Conservation (phyloP, 37 sponge, comb jelly and placozoan species). For the Chondrilla cf. caribensis region DNA sequence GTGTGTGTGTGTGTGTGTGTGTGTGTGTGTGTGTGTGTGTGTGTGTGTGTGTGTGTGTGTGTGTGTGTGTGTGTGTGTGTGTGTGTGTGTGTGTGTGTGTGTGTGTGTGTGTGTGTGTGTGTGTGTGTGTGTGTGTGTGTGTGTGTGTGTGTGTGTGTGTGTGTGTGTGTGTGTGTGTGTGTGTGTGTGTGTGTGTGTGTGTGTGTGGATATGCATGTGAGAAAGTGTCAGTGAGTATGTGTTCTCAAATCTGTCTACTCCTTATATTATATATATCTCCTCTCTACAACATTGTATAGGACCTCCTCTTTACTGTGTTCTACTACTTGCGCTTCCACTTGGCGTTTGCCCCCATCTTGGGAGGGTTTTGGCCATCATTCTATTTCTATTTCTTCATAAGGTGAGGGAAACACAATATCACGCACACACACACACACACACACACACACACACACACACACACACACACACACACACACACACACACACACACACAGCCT, state of each 20-base stretch:
- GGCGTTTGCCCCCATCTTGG: constrained; percentile 45
- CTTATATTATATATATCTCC: background rate
- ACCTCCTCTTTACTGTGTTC: constrained; percentile 30
- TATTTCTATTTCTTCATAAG: constrained; percentile 56
- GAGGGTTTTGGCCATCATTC: constrained; percentile 69
- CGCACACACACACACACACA: background rate
- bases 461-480: background rate
- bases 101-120: no score
- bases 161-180: no score
- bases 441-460: constrained; percentile 6
- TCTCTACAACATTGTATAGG: constrained; percentile 29
- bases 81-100: background rate
- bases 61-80: constrained; percentile 1
- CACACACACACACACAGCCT: no score
- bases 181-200: no score
- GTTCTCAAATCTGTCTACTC: background rate
- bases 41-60: background rate
- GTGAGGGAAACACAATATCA: constrained; percentile 3
- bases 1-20: constrained; percentile 1
- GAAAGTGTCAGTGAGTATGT: background rate
- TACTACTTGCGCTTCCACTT: constrained; percentile 51
- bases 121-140: no score
- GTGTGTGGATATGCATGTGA: background rate
- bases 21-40: background rate
- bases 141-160: no score